These are phyloP conservation scores for Tinea semifulvella DNA, from an alignment of 2,888 invertebrate species.

Conservation along the genomic window DNA sequence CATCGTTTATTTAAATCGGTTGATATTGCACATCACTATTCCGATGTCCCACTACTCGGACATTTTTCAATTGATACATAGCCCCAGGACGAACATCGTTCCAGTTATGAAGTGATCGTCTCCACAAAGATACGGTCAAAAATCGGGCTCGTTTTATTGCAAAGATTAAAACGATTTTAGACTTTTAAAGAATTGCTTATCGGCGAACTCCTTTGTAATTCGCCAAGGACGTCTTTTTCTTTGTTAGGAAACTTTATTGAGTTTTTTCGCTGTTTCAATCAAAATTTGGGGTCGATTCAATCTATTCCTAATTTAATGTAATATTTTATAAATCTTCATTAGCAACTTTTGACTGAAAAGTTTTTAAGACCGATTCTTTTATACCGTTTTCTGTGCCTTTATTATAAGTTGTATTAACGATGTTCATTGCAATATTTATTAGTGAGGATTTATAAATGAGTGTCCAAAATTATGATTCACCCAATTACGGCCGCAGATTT, in stretches of 20 bases:
- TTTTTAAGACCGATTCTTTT: no score
- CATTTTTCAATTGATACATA: constrained; percentile 16
- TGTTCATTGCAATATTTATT: no score
- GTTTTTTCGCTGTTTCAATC: not conserved
- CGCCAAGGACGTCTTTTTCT: constrained; percentile 4
- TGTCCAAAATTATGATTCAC: no score
- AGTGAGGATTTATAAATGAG: no score
- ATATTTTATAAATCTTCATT: no score
- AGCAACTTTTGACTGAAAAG: no score
- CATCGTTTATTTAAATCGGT: no score
- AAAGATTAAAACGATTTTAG: constrained; percentile 7
- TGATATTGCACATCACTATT: not conserved
- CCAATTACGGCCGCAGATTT: no score
- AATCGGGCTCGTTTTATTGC: not conserved
- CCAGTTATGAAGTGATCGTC: constrained; percentile 9
- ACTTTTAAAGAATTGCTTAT: not conserved
- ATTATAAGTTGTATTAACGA: no score
- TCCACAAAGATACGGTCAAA: not conserved
- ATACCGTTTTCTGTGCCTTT: no score
- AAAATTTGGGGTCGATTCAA: not conserved
- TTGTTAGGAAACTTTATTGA: no score
- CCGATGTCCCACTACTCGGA: not conserved
- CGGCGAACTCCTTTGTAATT: constrained; percentile 3
- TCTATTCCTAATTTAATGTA: not conserved
- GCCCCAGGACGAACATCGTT: constrained; percentile 12